Conservation (phyloP, 2,113 vertebrate species). For the Odobenus rosmarus region DNA sequence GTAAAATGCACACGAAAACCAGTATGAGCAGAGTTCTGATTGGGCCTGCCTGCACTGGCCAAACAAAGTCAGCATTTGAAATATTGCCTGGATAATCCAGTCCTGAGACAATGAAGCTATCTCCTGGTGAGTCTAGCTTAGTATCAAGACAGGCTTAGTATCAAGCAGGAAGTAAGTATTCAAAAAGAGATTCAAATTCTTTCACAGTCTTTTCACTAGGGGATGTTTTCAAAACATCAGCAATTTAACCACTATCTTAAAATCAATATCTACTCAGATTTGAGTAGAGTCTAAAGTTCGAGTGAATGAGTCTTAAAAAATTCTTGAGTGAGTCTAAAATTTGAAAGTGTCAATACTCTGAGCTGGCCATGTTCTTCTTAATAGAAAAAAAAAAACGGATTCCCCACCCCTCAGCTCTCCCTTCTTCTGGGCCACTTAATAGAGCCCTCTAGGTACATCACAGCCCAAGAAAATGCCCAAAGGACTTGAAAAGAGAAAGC, state of each 20-base stretch:
- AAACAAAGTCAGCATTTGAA: neutral
- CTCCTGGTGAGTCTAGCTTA: neutral
- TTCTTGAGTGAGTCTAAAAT: neutral
- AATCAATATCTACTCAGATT: neutral
- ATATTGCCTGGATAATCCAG: neutral
- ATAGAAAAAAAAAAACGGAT: neutral
- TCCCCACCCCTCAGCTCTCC: neutral
- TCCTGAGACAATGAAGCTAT: neutral
- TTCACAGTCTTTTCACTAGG: neutral
- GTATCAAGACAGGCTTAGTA: neutral
- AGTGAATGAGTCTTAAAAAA: neutral
- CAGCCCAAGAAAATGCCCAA: neutral
- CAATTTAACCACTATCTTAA: neutral
- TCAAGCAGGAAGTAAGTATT: neutral
- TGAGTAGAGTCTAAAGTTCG: neutral
- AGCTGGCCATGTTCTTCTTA: neutral
- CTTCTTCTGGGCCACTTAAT: neutral
- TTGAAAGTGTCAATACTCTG: neutral
- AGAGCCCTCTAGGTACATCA: neutral
- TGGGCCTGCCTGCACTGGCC: neutral
- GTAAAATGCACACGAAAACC: neutral
- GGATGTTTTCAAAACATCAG: neutral
- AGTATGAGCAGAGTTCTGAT: neutral
- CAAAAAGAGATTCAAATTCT: neutral
- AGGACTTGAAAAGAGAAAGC: neutral